Percentiles rank a stretch among this genome's conserved stretches.
phyloP scores from a whole-genome alignment of 2,888 invertebrate genomes.

The Patella depressa region DNA sequence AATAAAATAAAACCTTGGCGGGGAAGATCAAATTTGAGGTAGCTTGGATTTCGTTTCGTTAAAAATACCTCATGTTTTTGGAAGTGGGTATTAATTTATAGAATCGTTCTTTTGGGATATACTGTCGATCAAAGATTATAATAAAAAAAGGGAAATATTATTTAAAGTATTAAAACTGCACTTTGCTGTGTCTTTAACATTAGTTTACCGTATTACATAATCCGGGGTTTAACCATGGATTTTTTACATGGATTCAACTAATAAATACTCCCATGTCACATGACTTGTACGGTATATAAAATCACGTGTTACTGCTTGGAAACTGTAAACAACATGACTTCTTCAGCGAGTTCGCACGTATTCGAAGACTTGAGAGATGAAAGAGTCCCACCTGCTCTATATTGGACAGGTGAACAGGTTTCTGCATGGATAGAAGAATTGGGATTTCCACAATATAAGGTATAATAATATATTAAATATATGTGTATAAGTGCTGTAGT shows the following conservation, averaged over 20 bases:
- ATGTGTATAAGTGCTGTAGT: neutral
- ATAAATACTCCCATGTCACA: no score
- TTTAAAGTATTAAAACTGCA: neutral
- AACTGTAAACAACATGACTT: constrained; percentile 42
- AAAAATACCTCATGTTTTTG: no score
- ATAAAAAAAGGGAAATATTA: neutral
- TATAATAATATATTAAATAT: constrained; percentile 24
- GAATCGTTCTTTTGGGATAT: no score
- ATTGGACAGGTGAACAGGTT: constrained; percentile 63
- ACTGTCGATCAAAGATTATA: neutral
- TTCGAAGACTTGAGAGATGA: constrained; percentile 64
- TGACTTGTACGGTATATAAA: no score
- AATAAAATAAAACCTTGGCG: no score
- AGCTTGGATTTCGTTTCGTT: no score
- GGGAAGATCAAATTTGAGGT: no score
- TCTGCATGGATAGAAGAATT: constrained; percentile 64
- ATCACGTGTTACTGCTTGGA: constrained; percentile 21
- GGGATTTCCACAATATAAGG: constrained; percentile 64
- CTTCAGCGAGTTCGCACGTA: constrained; percentile 29
- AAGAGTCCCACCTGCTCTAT: constrained; percentile 61
- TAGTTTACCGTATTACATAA: no score
- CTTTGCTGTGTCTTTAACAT: no score
- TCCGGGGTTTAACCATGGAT: no score
- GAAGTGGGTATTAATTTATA: no score
- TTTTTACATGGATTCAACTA: no score